Evolutionary conservation across 1,140 invertebrate species (phyloP).

Genomic region (Marisa cornuarietis): DNA sequence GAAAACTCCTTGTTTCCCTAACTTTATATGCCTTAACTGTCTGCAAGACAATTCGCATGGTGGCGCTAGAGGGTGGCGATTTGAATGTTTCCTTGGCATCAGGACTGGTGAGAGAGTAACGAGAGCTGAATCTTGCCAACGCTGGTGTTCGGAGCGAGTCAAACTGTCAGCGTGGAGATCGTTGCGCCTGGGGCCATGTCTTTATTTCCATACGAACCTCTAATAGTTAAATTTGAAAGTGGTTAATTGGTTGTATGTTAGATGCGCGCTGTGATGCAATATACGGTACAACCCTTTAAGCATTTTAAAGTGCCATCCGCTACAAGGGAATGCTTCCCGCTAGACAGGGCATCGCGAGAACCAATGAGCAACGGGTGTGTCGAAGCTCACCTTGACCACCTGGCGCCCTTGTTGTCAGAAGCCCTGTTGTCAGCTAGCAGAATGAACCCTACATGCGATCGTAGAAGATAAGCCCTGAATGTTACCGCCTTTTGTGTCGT

Average conservation of each 20-base stretch:
- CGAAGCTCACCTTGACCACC: background rate
- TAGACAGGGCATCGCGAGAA: background rate
- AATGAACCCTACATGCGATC: background rate
- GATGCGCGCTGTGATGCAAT: background rate
- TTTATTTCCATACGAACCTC: background rate
- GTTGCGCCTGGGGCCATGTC: background rate
- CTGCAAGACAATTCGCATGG: too few relatives aligned
- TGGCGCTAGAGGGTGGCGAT: background rate
- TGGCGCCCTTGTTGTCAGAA: background rate
- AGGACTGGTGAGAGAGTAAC: background rate
- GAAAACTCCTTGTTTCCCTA: too few relatives aligned
- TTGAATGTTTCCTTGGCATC: background rate
- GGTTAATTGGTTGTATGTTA: background rate
- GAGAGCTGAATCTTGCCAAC: background rate
- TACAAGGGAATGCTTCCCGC: too few relatives aligned
- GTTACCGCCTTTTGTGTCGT: background rate
- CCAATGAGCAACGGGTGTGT: background rate
- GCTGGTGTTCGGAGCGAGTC: background rate
- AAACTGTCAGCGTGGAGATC: background rate
- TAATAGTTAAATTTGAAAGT: background rate
- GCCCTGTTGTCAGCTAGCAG: background rate
- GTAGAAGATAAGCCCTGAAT: background rate
- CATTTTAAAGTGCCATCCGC: background rate
- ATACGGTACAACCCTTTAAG: background rate
- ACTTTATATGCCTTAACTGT: too few relatives aligned